phyloP scores from a whole-genome alignment of 2,113 vertebrate species.

The Spermophilus dauricus region DNA sequence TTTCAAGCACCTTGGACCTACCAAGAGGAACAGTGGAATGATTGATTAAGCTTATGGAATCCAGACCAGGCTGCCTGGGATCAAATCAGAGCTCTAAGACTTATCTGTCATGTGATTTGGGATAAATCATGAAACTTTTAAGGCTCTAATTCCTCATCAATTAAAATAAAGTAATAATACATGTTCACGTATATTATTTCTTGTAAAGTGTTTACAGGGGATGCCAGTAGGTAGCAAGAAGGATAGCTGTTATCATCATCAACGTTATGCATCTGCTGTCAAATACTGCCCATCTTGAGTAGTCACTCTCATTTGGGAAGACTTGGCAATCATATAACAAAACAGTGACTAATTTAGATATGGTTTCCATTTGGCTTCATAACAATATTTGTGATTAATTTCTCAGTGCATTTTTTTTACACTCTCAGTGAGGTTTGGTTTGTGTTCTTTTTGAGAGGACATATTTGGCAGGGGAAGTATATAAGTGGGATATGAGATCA shows the following conservation, averaged over 20 bases:
- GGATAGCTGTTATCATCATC: not conserved
- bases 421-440: not conserved
- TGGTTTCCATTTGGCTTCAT: not conserved
- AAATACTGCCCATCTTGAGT: not conserved
- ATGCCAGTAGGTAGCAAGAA: not conserved
- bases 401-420: not conserved
- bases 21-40: not conserved
- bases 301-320: not conserved
- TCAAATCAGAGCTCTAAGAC: not conserved
- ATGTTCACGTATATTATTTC: not conserved
- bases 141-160: not conserved
- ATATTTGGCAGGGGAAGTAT: not conserved
- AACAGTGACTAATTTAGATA: not conserved
- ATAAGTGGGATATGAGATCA: not conserved
- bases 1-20: not conserved
- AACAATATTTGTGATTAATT: not conserved
- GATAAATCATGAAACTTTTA: not conserved
- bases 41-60: not conserved
- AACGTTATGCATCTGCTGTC: not conserved
- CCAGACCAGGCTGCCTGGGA: not conserved
- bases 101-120: not conserved
- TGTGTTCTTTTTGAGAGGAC: constrained; percentile 35
- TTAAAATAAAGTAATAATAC: not conserved
- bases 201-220: not conserved
- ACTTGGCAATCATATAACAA: not conserved